Evolutionary conservation across 2,888 invertebrate species (phyloP).

Genomic region (Drosophila testacea): DNA sequence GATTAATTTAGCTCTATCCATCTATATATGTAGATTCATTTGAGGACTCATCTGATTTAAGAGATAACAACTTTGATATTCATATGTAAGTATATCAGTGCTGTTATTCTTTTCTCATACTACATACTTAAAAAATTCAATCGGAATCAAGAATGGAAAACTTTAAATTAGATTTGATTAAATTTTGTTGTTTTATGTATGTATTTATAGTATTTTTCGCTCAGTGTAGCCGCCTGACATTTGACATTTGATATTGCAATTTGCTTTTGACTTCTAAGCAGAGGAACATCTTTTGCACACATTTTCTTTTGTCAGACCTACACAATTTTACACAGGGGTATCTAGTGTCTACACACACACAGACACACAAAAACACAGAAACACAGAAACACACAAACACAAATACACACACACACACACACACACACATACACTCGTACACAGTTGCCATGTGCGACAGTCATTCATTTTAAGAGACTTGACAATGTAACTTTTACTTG

Average conservation of each 20-base stretch:
- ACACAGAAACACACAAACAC: background rate
- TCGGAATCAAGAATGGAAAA: too few species aligned
- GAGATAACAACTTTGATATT: too few species aligned
- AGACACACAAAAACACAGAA: background rate
- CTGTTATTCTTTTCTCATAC: too few species aligned
- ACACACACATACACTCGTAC: slow-evolving; percentile 11
- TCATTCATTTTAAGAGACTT: slow-evolving; percentile 47
- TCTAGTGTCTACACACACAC: background rate
- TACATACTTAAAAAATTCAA: too few species aligned
- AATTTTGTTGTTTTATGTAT: too few species aligned
- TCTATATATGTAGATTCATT: too few species aligned
- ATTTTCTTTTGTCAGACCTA: slow-evolving; percentile 16
- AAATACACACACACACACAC: background rate
- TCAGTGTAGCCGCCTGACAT: slow-evolving; percentile 5
- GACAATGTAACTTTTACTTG: slow-evolving; percentile 52
- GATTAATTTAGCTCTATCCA: too few species aligned
- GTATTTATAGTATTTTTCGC: background rate
- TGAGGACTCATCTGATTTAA: too few species aligned
- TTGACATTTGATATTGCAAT: slow-evolving; percentile 7
- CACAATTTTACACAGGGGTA: background rate
- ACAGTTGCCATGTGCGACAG: slow-evolving; percentile 30
- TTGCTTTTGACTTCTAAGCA: slow-evolving; percentile 1
- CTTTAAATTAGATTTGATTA: too few species aligned
- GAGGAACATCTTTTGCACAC: slow-evolving; percentile 2
- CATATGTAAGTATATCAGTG: too few species aligned